Evolutionary conservation across 1,140 invertebrate species (phyloP).

Genomic region (Calliphora vicina): DNA sequence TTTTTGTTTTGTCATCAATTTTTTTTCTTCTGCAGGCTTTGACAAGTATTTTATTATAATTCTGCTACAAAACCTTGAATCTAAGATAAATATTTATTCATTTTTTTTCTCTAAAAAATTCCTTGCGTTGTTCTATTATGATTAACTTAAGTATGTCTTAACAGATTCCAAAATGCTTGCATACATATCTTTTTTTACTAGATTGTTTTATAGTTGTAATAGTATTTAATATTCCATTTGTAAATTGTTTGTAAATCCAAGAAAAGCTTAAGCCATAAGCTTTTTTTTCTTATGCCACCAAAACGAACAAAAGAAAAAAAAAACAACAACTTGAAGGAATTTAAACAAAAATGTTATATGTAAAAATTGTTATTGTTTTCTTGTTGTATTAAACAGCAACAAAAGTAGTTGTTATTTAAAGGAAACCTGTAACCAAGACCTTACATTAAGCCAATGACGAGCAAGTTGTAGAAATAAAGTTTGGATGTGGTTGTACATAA

Average conservation of each 20-base stretch:
- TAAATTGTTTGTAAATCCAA: slow-evolving; percentile 25
- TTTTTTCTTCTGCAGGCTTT: no score
- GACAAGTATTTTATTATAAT: no score
- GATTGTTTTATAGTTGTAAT: neutral
- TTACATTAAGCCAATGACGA: neutral
- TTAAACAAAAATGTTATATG: neutral
- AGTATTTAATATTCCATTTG: slow-evolving; percentile 22
- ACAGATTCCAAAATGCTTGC: no score
- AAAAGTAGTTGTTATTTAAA: neutral
- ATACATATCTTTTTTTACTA: neutral
- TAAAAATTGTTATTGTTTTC: neutral
- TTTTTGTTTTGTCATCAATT: no score
- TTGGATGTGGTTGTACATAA: no score
- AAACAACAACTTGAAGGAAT: no score
- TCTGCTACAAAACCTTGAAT: no score
- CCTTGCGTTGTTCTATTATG: no score
- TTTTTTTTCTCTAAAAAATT: neutral
- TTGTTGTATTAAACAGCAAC: neutral
- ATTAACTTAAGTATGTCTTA: no score
- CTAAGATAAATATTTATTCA: no score
- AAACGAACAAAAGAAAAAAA: no score
- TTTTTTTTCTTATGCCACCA: neutral
- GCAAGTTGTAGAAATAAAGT: no score
- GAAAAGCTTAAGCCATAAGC: slow-evolving; percentile 10
- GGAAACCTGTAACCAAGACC: neutral